Conservation (phyloP, 2,113 vertebrate genomes). For the Gavia stellata region DNA sequence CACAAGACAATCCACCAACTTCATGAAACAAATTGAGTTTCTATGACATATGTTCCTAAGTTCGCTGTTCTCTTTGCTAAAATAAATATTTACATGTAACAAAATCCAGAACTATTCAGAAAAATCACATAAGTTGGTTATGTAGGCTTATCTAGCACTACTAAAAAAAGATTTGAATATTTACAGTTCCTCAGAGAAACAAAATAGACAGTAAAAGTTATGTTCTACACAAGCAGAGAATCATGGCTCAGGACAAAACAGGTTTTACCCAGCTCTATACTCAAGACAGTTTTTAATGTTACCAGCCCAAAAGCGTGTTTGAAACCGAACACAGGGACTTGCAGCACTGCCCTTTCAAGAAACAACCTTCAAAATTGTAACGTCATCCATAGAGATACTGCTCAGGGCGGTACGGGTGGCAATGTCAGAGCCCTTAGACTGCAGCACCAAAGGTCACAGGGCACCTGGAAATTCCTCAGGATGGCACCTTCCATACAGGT, state of each 20-base stretch:
- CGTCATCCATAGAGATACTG: fast-evolving
- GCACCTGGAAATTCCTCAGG: not conserved
- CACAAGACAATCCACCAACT: not conserved
- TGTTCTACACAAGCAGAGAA: not conserved
- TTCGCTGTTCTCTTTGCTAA: not conserved
- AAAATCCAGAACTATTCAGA: not conserved
- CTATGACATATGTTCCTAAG: not conserved
- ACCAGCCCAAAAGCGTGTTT: not conserved
- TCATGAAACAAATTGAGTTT: not conserved
- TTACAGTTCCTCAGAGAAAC: not conserved
- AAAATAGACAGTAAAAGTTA: not conserved
- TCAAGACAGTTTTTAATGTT: not conserved
- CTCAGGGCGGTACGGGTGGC: not conserved
- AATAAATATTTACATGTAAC: conserved; percentile 11
- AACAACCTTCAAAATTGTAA: not conserved
- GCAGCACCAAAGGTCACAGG: not conserved
- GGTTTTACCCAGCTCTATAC: not conserved
- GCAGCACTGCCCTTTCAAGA: not conserved
- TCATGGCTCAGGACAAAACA: not conserved
- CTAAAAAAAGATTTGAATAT: not conserved
- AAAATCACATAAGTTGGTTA: not conserved
- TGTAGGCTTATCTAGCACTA: not conserved
- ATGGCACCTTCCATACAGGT: not conserved
- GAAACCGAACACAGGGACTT: not conserved
- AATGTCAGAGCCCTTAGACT: not conserved